Base-by-base conservation (phyloP, 2,113 vertebrate genomes). In the Amphilophus citrinellus region DNA sequence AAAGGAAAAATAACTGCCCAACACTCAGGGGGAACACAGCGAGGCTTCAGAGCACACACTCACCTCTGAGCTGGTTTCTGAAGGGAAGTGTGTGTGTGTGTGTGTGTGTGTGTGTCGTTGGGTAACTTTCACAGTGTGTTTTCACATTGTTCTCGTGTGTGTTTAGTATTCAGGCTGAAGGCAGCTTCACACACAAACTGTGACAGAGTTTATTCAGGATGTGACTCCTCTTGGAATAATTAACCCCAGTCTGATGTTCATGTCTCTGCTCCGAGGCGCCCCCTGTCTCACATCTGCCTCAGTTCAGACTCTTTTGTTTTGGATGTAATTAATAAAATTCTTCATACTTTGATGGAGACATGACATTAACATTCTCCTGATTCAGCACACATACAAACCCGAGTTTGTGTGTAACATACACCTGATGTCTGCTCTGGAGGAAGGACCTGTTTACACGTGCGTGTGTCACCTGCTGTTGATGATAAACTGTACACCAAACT, bases 1-100 rank as follows among this genome's bases (percentile, higher is more conserved):
- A 93, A 94, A 95, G 94, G 94, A 88, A 95, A 93, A 95, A 95
- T 95, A 95, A 95, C 96, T 95, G 92, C 90, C 91, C 91, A 94
- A 92, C 93, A 95, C 95, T 94, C 93, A 77, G 71, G 89, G 93
- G 94, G 88, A 93, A 90, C 86, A 88, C 78, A 91, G 61, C 89
- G 87, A 90, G 83, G 89, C 88, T 94, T 93, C 63, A 82, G 85
- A 79, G 85, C 71, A 47, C 65, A 47, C 42, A 6, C 1, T 4
- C 22, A 10, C 42, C 42, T 15, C 22, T 68, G 22, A 44, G n/a
- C 17, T 42, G 39, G 9, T 42, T 39, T 39, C 37, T 39, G 39
- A 39, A 10, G 61, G 6, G 6, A 65, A 24, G 50, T 44, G 61
- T 15, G 14, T 42, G 39, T 42, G 57, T 27, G 27, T 27, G 27